Percentiles rank a stretch among this genome's conserved stretches.
Evolutionary conservation across 1,140 invertebrate species (phyloP).

Genomic region (Ceratosolen solmsi): DNA sequence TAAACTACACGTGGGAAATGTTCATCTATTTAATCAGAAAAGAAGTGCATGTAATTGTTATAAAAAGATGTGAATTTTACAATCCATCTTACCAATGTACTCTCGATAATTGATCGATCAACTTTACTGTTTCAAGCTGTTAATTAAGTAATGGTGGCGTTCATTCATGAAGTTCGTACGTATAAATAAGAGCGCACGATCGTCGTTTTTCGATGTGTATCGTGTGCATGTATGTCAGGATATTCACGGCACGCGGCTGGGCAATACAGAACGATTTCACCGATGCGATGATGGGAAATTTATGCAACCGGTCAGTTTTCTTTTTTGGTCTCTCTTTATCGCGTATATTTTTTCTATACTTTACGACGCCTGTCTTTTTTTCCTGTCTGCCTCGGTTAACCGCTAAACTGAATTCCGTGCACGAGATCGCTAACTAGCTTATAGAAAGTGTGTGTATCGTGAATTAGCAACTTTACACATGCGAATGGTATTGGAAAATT

Average conservation of each 20-base stretch:
- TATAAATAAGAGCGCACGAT: constrained; percentile 35
- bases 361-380: neutral
- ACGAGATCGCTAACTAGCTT: neutral
- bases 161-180: neutral
- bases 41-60: neutral
- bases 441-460: constrained; percentile 7
- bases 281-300: constrained; percentile 62
- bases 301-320: constrained; percentile 55
- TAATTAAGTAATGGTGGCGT: constrained; percentile 19
- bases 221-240: constrained; percentile 21
- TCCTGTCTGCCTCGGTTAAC: no score
- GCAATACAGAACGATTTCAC: constrained; percentile 36
- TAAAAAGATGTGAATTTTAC: neutral
- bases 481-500: neutral
- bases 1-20: neutral
- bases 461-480: neutral
- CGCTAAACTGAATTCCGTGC: constrained; percentile 1
- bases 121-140: neutral
- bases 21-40: neutral
- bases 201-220: constrained; percentile 38
- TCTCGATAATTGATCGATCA: constrained; percentile 10
- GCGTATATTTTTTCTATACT: constrained; percentile 22
- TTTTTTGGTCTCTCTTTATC: neutral
- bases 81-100: neutral
- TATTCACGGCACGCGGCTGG: neutral